Percentiles rank a stretch among this genome's conserved stretches.
Conservation (phyloP, 2,113 vertebrate species). For the Coracopsis vasa region DNA sequence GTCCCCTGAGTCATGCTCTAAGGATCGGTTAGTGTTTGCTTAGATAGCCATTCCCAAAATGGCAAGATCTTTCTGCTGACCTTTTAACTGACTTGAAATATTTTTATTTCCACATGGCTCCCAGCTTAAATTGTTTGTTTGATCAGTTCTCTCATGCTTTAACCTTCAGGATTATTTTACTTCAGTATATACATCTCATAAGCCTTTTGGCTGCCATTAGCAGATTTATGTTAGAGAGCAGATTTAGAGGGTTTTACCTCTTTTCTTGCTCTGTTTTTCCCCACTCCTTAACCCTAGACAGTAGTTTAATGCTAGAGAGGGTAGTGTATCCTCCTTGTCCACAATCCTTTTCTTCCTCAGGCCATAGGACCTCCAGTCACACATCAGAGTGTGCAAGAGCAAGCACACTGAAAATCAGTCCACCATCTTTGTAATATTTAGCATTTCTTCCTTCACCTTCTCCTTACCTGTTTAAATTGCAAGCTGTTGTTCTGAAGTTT, state of each 20-base stretch:
- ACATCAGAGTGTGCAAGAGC: not conserved
- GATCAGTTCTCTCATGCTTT: not conserved
- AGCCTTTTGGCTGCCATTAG: not conserved
- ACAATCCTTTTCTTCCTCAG: not conserved
- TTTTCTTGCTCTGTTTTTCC: not conserved
- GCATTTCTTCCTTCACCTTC: not conserved
- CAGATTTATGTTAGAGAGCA: not conserved
- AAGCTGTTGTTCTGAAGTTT: not conserved
- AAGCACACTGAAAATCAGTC: not conserved
- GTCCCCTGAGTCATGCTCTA: not conserved
- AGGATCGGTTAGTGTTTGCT: not conserved
- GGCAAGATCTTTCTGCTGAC: not conserved
- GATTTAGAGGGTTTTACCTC: not conserved
- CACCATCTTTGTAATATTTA: not conserved
- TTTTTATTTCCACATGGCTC: not conserved
- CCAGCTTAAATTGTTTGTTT: not conserved
- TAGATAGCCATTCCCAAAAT: not conserved
- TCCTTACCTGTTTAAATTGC: not conserved
- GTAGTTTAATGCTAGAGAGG: not conserved
- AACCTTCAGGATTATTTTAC: not conserved
- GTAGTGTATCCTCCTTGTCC: not conserved
- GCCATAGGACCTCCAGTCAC: not conserved
- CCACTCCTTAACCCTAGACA: not conserved
- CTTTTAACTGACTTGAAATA: not conserved
- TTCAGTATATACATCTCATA: not conserved